phyloP scores from a whole-genome alignment of 2,888 invertebrate species.

The Apoda limacodes region DNA sequence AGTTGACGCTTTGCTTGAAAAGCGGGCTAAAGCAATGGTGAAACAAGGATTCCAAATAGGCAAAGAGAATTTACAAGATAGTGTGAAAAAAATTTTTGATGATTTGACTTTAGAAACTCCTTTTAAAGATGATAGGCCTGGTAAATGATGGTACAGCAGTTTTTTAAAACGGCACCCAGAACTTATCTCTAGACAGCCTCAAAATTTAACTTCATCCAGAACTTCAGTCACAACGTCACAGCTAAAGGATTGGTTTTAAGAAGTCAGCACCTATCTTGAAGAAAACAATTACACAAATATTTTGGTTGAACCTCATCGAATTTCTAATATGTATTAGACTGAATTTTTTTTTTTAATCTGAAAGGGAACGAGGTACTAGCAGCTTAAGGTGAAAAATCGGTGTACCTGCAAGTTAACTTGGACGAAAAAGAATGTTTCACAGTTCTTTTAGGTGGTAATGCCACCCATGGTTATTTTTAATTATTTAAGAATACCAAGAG shows the following conservation, averaged over 20 bases:
- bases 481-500: conserved; percentile 15
- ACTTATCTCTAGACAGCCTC: conserved; percentile 9
- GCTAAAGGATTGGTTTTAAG: conserved; percentile 10
- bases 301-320: conserved; percentile 10
- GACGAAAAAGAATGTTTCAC: conserved; percentile 18
- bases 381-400: conserved; percentile 14
- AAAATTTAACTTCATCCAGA: conserved; percentile 12
- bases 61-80: conserved; percentile 15
- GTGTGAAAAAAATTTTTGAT: conserved; percentile 11
- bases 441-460: conserved; percentile 16
- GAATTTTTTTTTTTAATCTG: conserved; percentile 18
- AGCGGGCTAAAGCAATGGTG: conserved; percentile 16
- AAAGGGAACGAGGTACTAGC: conserved; percentile 16
- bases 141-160: conserved; percentile 9
- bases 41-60: conserved; percentile 18
- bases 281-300: conserved; percentile 6
- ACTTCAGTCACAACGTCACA: conserved; percentile 5
- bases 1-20: conserved; percentile 16
- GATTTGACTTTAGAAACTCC: conserved; percentile 13
- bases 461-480: conserved; percentile 18
- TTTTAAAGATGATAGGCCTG: conserved; percentile 11
- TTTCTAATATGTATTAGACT: conserved; percentile 18
- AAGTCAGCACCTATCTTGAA: conserved; percentile 7
- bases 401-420: conserved; percentile 14
- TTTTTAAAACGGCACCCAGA: conserved; percentile 7